These are phyloP conservation scores for Liodrosophila aerea DNA, from an alignment of 2,888 invertebrate species.

Conservation along the genomic window DNA sequence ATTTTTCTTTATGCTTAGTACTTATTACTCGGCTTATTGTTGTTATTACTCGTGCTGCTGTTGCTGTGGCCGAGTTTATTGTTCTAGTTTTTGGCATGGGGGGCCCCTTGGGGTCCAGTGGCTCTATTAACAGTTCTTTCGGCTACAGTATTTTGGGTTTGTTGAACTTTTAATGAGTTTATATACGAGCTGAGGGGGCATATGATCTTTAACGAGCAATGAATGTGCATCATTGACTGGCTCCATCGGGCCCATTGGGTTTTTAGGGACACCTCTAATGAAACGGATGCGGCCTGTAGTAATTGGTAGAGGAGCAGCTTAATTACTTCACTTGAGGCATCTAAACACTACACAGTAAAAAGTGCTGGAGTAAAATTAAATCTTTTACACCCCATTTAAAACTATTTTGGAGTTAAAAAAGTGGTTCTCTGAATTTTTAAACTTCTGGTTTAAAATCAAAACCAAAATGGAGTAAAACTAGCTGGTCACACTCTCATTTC, in stretches of 20 bases:
- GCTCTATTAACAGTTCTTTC: conserved; percentile 59
- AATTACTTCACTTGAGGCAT: no score
- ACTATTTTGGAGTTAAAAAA: no score
- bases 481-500: no score
- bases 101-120: neutral
- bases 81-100: conserved; percentile 54
- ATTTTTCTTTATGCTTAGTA: conserved; percentile 60
- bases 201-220: conserved; percentile 57
- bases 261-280: no score
- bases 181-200: conserved; percentile 51
- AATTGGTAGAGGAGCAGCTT: no score
- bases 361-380: no score
- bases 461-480: no score
- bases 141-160: conserved; percentile 51
- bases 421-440: no score
- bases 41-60: conserved; percentile 15
- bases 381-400: no score
- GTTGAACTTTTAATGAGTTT: conserved; percentile 73
- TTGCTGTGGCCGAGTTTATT: conserved; percentile 67
- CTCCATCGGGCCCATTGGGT: neutral
- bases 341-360: no score
- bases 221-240: conserved; percentile 18
- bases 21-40: conserved; percentile 39
- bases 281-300: neutral
- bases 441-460: no score